Evolutionary conservation across 2,797 vertebrate genomes (phyloP), one percentile per base, ranked within the genome.

Genomic region (Oreochromis mossambicus): DNA sequence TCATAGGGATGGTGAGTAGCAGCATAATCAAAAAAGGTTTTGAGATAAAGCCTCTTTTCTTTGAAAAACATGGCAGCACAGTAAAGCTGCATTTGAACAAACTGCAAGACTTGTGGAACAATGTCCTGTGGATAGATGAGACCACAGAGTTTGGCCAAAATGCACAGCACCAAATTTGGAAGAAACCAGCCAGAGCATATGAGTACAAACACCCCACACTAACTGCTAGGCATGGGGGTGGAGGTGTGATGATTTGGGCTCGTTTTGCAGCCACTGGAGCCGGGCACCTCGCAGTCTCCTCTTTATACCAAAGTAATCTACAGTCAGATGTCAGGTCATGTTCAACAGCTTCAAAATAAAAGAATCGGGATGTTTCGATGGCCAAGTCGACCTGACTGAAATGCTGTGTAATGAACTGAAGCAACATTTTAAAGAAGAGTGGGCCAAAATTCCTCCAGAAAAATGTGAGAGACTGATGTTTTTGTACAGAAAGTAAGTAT

Each of bases 1-100:
- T 32, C n/a, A 36, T 12, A 0, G 0, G 32, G 58, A 63, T 34
- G 9, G 32, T 63, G 34, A 1, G 58, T 21, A 21, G 58, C 58
- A 68, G 36, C 63, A 26, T 26, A 26, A 26, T 26, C 24, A 26
- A 26, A 66, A 21, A 13, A 0, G n/a, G 14, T 68, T 8, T 36
- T 41, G 1, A 24, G 38, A 43, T 38, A 43, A 68, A 68, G 21
- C 21, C 8, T 26, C 1, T 43, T 70, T 24, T 70, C 38, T 43
- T 21, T 10, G 0, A 70, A 43, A 26, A 43, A 26, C 38, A 43
- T 26, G 38, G 21, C 38, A 70, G 38, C 38, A 43, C n/a, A 66
- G 5, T 68, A 24, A 70, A 46, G 38, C 5, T 68, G 21, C 38
- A 68, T 6, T 24, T 68, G 1, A 43, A 43, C 38, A 43, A 43